Conservation (phyloP, 2,113 vertebrate genomes). For the Sminthopsis crassicaudata region DNA sequence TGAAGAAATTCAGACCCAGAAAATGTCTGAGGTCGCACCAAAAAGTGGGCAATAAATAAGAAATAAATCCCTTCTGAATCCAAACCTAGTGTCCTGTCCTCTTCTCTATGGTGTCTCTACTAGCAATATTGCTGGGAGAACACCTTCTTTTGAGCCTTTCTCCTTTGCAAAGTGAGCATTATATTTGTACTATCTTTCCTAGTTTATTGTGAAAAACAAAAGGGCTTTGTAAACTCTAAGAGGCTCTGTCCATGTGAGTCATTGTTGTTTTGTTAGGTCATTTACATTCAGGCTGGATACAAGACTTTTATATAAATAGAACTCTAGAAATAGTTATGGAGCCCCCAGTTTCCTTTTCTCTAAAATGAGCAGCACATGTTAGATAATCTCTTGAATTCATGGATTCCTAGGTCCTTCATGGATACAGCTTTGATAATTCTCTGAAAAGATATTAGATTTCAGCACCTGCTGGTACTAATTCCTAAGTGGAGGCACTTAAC, state of each 20-base stretch:
- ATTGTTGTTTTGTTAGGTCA: not conserved
- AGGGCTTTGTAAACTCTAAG: not conserved
- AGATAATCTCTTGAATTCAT: not conserved
- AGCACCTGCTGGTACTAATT: not conserved
- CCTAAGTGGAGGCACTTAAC: not conserved
- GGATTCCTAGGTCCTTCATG: not conserved
- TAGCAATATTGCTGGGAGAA: not conserved
- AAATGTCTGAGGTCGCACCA: not conserved
- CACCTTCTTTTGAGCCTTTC: not conserved
- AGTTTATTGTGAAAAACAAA: not conserved
- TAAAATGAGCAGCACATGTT: not conserved
- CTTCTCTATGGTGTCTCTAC: not conserved
- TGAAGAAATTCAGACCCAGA: not conserved
- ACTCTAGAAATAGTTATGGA: not conserved
- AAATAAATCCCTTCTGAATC: not conserved
- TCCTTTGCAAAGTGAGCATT: not conserved
- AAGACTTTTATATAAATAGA: not conserved
- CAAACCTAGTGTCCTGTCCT: not conserved
- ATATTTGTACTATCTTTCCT: not conserved
- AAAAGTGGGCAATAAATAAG: not conserved
- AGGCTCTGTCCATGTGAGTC: not conserved
- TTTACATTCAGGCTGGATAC: not conserved
- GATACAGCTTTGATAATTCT: not conserved
- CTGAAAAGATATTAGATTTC: not conserved
- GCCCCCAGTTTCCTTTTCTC: not conserved